A percentile compares a stretch with the other conserved stretches of the same genome.
Conservation (phyloP, 2,888 invertebrate species). For the Aromia moschata region DNA sequence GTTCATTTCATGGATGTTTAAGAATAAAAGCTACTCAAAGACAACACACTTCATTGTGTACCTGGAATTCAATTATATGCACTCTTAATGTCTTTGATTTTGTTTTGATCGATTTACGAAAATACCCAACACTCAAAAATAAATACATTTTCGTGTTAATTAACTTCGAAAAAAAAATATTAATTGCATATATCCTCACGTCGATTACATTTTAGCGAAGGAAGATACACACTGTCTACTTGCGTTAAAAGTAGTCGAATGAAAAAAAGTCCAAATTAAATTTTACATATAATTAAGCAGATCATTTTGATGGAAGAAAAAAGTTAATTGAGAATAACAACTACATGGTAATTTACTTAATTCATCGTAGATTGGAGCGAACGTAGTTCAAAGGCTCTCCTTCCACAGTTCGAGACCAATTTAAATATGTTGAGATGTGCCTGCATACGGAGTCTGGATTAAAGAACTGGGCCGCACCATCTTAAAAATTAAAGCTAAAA, state of each 20-base stretch:
- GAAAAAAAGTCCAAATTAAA: slow-evolving; percentile 30
- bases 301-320: slow-evolving; percentile 39
- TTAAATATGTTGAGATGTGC: slow-evolving; percentile 32
- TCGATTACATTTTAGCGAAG: not conserved
- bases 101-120: slow-evolving; percentile 17
- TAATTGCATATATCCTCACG: not conserved
- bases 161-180: no score
- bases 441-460: slow-evolving; percentile 31
- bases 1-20: slow-evolving; percentile 61
- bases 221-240: not conserved
- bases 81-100: slow-evolving; percentile 51
- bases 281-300: slow-evolving; percentile 42
- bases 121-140: not conserved
- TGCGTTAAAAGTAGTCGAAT: not conserved
- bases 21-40: slow-evolving; percentile 53
- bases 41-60: slow-evolving; percentile 48
- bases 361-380: slow-evolving; percentile 41
- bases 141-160: no score
- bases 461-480: slow-evolving; percentile 28
- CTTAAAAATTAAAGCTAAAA: slow-evolving; percentile 35
- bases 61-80: slow-evolving; percentile 55
- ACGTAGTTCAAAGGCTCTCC: slow-evolving; percentile 15
- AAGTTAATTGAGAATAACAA: slow-evolving; percentile 41
- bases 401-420: slow-evolving; percentile 28
- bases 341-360: slow-evolving; percentile 44